Percentiles rank a stretch among this genome's conserved stretches.
Conservation (phyloP, 1,140 invertebrate species). For the Oreohelix idahoensis region DNA sequence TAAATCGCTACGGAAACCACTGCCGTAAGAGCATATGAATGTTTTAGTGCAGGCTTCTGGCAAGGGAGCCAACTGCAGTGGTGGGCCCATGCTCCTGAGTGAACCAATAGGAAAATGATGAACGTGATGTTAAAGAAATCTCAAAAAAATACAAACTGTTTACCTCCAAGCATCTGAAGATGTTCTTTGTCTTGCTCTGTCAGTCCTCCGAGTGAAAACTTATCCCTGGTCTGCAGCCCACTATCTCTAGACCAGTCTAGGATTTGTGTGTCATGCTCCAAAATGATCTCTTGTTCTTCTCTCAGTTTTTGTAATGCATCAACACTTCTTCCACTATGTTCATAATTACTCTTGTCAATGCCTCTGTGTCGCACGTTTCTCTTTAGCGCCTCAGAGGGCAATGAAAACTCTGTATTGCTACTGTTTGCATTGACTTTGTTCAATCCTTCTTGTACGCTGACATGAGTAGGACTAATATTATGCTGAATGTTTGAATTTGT, state of each 20-base stretch:
- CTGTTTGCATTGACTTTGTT: no score
- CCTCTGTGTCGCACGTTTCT: neutral
- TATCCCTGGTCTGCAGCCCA: neutral
- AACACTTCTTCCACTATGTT: neutral
- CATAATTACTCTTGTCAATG: neutral
- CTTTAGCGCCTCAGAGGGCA: neutral
- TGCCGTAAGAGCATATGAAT: no score
- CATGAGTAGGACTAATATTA: neutral
- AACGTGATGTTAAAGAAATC: no score
- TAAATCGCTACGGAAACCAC: no score
- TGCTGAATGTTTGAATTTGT: neutral
- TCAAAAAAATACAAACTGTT: neutral
- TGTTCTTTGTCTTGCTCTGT: conserved; percentile 39
- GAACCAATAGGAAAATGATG: no score
- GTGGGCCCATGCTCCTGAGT: no score
- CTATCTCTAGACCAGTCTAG: neutral
- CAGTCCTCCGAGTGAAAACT: neutral
- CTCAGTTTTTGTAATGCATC: neutral
- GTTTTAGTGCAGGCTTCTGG: no score
- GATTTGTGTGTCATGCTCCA: neutral
- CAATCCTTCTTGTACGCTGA: neutral
- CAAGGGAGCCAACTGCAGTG: no score
- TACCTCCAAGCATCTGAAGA: conserved; percentile 49
- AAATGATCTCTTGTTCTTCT: conserved; percentile 24
- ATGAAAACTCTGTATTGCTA: neutral